Evolutionary conservation across 2,888 invertebrate genomes (phyloP), one percentile per base, ranked within the genome.

Genomic region (Frankliniella fusca): DNA sequence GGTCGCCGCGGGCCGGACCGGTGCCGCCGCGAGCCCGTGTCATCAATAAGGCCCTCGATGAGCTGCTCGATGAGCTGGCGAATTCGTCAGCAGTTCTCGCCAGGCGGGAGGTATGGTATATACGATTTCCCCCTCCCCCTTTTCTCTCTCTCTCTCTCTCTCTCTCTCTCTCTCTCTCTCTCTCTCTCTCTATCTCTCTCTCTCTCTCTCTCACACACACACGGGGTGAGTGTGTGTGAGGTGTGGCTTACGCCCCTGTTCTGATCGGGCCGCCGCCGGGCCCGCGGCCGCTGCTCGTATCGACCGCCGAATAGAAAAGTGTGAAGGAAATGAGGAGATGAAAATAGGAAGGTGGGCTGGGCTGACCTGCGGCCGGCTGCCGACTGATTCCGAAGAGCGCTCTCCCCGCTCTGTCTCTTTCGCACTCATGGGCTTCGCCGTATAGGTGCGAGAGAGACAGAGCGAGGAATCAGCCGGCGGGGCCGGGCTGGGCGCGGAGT

Each of bases 81-180:
- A 38, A 38, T 38, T 38, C 38, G 38, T 38, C 38, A 38, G 38
- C 38, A 38, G 38, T 38, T 38, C 38, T 38, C 38, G 38, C 38
- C 38, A 38, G 38, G 38, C 38, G 38, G 38, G 38, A 38, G 38
- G 38, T 38, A n/a, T n/a, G n/a, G n/a, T n/a, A n/a, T n/a, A n/a
- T 7, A n/a, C 70, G 20, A n/a, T 70, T 23, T 70, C 23, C 23
- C 70, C 23, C 70, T 70, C 70, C 23, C 70, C 23, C 70, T n/a
- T n/a, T n/a, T n/a, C 65, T 65, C 65, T 65, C 65, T 65, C 65
- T 65, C 65, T 65, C 65, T 65, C 65, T n/a, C 65, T n/a, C 65
- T 65, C 50, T 50, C 50, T 50, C 50, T 50, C 50, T 50, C 50
- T 50, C 50, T 50, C 50, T 50, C 50, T 50, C 50, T 50, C 50